Percentiles rank a stretch among this genome's conserved stretches.
Evolutionary conservation across 2,113 vertebrate species (phyloP).

Genomic region (Microtus pennsylvanicus): DNA sequence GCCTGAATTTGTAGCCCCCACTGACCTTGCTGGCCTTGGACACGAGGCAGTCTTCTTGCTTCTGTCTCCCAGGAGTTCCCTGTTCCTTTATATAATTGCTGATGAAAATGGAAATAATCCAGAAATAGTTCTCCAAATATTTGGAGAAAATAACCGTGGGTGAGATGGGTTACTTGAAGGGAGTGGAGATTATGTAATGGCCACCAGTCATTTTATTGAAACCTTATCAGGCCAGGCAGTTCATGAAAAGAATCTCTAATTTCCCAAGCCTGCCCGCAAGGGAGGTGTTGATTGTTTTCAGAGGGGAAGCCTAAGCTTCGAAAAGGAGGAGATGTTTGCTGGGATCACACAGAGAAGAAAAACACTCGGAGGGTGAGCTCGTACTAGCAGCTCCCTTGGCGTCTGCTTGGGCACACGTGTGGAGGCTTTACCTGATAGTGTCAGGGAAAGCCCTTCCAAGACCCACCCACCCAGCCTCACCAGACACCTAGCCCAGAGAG

Average conservation of each 20-base stretch:
- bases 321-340: slow-evolving; percentile 12
- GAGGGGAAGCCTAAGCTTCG: background rate
- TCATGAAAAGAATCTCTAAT: background rate
- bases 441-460: slow-evolving; percentile 21
- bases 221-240: background rate
- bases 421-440: background rate
- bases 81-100: background rate
- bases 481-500: slow-evolving; percentile 54
- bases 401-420: background rate
- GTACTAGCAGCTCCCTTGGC: background rate
- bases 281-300: background rate
- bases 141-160: background rate
- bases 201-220: background rate
- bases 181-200: background rate
- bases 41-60: background rate
- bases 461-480: background rate
- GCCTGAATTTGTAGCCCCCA: background rate
- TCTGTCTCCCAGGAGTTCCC: background rate
- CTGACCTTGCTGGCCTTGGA: background rate
- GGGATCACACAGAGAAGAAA: slow-evolving; percentile 7
- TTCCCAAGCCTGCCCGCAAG: background rate
- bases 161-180: background rate
- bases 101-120: background rate
- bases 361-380: background rate
- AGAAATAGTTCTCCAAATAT: background rate